Percentiles rank a stretch among this genome's conserved stretches.
Conservation (phyloP, 2,113 vertebrate genomes). For the Morone saxatilis region DNA sequence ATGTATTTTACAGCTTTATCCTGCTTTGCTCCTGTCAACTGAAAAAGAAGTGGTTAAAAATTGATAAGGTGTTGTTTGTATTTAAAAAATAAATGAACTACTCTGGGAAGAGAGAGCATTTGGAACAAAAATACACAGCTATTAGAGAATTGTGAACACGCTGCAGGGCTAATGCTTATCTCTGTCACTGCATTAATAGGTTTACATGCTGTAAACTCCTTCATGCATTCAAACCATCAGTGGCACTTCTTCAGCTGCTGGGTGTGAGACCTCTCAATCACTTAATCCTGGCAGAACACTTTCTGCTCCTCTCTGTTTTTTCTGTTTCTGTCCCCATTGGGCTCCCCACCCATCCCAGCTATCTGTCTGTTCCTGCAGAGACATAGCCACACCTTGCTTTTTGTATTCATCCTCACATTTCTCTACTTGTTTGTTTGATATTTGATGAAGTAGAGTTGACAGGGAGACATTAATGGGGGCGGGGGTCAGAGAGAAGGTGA, state of each 20-base stretch:
- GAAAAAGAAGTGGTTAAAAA: background rate
- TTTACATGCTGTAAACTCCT: background rate
- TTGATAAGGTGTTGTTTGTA: background rate
- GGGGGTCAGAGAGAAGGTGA: background rate
- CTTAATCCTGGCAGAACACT: background rate
- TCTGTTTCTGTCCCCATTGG: background rate
- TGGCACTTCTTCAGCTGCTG: background rate
- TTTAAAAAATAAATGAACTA: background rate
- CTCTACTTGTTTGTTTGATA: background rate
- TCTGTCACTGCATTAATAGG: background rate
- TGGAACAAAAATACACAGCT: background rate
- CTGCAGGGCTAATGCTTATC: background rate
- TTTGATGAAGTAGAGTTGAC: slow-evolving; percentile 38
- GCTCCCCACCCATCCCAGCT: slow-evolving; percentile 57
- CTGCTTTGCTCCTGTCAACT: slow-evolving; percentile 14
- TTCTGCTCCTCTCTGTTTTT: background rate
- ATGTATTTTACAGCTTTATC: slow-evolving; percentile 44
- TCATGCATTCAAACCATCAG: slow-evolving; percentile 17
- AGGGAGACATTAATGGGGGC: background rate
- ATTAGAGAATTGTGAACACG: background rate
- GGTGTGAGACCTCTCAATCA: background rate
- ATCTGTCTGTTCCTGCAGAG: slow-evolving; percentile 63
- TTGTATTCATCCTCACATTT: background rate
- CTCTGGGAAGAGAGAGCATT: background rate
- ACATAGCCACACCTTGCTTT: slow-evolving; percentile 59